Base-by-base conservation (phyloP, 2,888 invertebrate genomes). In the Phragmatobia fuliginosa region DNA sequence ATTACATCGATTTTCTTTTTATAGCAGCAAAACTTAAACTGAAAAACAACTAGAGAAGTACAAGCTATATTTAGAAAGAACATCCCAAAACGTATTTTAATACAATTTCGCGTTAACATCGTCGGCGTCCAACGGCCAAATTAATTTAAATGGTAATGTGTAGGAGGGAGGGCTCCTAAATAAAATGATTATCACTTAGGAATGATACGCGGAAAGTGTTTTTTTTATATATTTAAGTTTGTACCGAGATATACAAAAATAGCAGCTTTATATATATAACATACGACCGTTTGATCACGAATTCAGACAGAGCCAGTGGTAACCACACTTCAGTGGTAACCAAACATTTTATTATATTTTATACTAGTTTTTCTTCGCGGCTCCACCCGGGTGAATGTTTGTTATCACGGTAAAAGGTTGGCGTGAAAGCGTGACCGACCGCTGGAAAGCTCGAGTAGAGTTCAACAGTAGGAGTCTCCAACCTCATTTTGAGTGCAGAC, bases 131-230 rank as follows among this genome's bases (percentile, higher is more conserved):
- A 65, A 68, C 67, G 45, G 56, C 58, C 33, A 70, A 76, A 82
- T 75, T 84, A 67, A 83, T 83, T 83, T 81, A 83, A 67, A 83
- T 83, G 81, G 71, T 81, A 83, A 83, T 81, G 45, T n/a, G 31
- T 52, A 69, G 61, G 59, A 28, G 61, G 65, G 76, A 72, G 67
- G 59, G 59, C 62, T 67, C 11, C 63, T 72, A 76, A 81, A 75
- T 71, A 76, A 72, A 56, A 58, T 38, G n/a, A 36, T 62, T 60
- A n/a, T n/a, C 4, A 60, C 33, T 60, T 60, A 32, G n/a, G 33
- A 21, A 33, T 18, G 32, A 21, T 60, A 33, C 31, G 31, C 33
- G 0, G 21, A 3, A 33, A 60, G n/a, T 33, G 33, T n/a, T 60
- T 60, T 21, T 1, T 56, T 56, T 1, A 56, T 56, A 6, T 28